phyloP scores from a whole-genome alignment of 2,888 invertebrate genomes.

The Aspidapion aeneum region DNA sequence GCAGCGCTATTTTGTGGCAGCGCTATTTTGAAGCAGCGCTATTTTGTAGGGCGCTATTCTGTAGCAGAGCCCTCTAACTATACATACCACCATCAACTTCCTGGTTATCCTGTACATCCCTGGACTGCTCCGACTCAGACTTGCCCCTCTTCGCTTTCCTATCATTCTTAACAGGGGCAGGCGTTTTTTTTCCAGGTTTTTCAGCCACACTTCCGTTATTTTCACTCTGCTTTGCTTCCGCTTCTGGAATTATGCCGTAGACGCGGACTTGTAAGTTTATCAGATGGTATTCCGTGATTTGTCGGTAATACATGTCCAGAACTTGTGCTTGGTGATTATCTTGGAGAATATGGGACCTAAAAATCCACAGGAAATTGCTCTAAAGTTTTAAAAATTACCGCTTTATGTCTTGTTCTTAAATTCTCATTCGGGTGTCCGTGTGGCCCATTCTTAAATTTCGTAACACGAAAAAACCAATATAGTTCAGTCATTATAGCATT shows the following conservation, averaged over 20 bases:
- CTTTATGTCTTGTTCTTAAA: no score
- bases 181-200: background rate
- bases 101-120: background rate
- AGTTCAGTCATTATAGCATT: no score
- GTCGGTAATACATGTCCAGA: constrained; percentile 25
- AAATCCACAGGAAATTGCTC: no score
- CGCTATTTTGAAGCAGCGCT: no score
- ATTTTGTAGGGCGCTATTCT: no score
- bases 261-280: constrained; percentile 28
- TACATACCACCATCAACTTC: background rate
- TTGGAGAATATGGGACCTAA: constrained; percentile 28
- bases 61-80: no score
- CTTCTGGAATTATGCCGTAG: constrained; percentile 26
- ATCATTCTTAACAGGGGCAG: background rate
- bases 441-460: no score
- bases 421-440: no score
- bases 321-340: constrained; percentile 29
- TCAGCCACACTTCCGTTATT: no score
- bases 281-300: constrained; percentile 22
- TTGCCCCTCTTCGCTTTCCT: background rate
- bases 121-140: background rate
- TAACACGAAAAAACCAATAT: no score
- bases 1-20: no score
- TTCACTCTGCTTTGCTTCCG: background rate
- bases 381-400: no score